Percentiles rank a stretch among this genome's conserved stretches.
phyloP scores from a whole-genome alignment of 2,888 invertebrate species.

The Craniophora ligustri region DNA sequence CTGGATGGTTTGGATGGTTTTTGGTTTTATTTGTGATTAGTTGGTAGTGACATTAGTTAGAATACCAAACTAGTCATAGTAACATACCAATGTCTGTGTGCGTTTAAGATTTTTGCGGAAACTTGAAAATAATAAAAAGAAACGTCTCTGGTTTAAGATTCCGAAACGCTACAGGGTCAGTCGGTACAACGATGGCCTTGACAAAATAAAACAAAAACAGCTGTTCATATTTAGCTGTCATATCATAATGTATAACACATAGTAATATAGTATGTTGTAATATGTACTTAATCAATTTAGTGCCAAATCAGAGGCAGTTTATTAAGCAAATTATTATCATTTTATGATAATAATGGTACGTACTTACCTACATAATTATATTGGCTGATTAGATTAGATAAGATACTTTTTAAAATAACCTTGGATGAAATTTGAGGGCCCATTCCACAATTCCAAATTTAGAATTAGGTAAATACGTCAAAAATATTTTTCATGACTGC shows the following conservation, averaged over 20 bases:
- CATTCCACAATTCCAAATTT: neutral
- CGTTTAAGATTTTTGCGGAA: conserved; percentile 7
- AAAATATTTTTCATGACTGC: neutral
- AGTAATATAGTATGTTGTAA: conserved; percentile 9
- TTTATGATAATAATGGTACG: neutral
- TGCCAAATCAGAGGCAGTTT: conserved; percentile 1
- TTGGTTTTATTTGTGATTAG: too few species aligned
- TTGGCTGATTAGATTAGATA: neutral
- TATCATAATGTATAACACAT: too few species aligned
- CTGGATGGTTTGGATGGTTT: neutral
- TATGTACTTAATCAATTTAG: conserved; percentile 8
- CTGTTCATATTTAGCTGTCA: conserved; percentile 24
- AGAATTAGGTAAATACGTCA: conserved; percentile 3
- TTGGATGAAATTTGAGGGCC: neutral
- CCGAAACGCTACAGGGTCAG: conserved; percentile 21
- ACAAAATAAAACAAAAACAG: conserved; percentile 23
- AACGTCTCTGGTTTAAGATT: conserved; percentile 5
- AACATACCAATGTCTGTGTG: neutral
- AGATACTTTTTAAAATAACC: neutral
- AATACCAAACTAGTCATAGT: neutral
- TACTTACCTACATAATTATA: neutral
- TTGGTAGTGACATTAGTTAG: too few species aligned
- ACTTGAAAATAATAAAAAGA: conserved; percentile 7
- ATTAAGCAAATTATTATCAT: conserved; percentile 4
- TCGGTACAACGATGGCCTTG: conserved; percentile 28